Evolutionary conservation across 37 sponge, comb jelly and placozoan species (phyloP).

Genomic region (Spongia lamella): DNA sequence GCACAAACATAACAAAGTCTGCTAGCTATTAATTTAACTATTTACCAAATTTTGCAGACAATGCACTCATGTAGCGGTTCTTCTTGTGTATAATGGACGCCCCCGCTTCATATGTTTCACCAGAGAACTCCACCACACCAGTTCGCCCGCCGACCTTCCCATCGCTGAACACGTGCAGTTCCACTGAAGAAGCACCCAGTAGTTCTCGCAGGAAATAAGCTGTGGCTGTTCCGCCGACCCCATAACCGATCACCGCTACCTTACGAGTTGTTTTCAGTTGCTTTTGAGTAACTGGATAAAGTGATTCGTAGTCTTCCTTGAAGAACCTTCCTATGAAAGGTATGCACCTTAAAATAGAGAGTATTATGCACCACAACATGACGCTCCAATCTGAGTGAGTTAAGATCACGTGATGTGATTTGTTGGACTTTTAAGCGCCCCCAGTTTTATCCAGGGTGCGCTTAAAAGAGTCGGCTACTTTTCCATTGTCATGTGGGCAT

Average conservation of each 20-base stretch:
- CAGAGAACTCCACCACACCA: constrained; percentile 51
- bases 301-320: no score
- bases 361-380: no score
- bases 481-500: no score
- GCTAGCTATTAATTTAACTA: neutral
- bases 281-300: no score
- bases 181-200: constrained; percentile 42
- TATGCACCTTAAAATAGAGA: no score
- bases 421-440: no score
- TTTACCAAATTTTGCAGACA: constrained; percentile 65
- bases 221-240: constrained; percentile 73
- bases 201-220: constrained; percentile 79
- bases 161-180: constrained; percentile 74
- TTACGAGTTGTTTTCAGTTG: neutral
- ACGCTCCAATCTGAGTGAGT: no score
- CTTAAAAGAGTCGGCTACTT: no score
- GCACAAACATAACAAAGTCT: neutral
- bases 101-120: constrained; percentile 75
- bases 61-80: constrained; percentile 79
- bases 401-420: no score
- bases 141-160: constrained; percentile 72
- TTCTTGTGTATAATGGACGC: constrained; percentile 76
- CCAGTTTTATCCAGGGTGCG: no score
- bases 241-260: constrained; percentile 80
- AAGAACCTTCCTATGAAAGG: no score